These are phyloP conservation scores for Drosophila mettleri DNA, from an alignment of 2,888 invertebrate genomes.

Conservation along the genomic window DNA sequence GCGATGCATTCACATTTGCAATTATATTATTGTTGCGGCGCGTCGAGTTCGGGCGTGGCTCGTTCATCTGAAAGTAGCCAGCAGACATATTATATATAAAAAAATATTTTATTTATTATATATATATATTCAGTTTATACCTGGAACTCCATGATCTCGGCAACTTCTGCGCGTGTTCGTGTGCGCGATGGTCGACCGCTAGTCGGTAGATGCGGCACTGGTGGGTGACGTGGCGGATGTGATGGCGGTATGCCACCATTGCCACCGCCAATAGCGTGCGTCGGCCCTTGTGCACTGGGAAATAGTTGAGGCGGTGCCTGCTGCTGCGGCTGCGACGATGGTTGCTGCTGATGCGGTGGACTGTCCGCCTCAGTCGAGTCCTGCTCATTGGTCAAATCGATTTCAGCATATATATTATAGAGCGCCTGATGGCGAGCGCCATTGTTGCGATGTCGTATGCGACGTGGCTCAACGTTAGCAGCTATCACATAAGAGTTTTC, in stretches of 20 bases:
- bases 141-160: constrained; percentile 45
- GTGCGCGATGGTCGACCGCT: constrained; percentile 51
- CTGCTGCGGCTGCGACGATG: constrained; percentile 6
- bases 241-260: constrained; percentile 7
- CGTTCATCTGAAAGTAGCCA: constrained; percentile 23
- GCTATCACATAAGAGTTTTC: neutral
- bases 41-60: constrained; percentile 24
- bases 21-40: constrained; percentile 39
- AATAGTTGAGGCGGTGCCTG: constrained; percentile 17
- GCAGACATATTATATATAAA: neutral
- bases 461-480: constrained; percentile 24
- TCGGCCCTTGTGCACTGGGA: constrained; percentile 22
- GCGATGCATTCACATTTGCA: constrained; percentile 38
- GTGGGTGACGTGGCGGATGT: constrained; percentile 40
- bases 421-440: constrained; percentile 44
- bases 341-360: constrained; percentile 9
- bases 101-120: neutral
- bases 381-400: constrained; percentile 67
- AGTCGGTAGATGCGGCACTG: constrained; percentile 47
- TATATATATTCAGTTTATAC: constrained; percentile 14
- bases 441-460: constrained; percentile 40
- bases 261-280: constrained; percentile 2
- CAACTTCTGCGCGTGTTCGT: constrained; percentile 54
- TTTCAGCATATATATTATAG: constrained; percentile 71
- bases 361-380: constrained; percentile 21